These are phyloP conservation scores for Helogale parvula DNA, from an alignment of 2,113 vertebrate genomes.

Conservation along the genomic window DNA sequence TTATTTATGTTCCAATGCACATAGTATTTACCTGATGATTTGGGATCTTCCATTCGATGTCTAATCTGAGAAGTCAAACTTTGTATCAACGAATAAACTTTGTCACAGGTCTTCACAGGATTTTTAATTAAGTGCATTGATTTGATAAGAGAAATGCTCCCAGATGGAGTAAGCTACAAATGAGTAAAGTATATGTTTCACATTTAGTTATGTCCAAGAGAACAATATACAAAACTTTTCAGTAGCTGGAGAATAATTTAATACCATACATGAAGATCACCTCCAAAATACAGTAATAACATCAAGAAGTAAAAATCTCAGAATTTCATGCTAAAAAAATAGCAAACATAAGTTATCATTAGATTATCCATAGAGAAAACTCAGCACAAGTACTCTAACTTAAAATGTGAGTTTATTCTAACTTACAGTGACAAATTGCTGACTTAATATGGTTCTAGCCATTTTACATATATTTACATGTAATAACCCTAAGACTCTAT, in stretches of 20 bases:
- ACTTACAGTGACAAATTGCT: not conserved
- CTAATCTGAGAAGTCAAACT: constrained; percentile 93
- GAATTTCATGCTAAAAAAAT: constrained; percentile 33
- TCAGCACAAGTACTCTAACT: not conserved
- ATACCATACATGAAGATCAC: constrained; percentile 20
- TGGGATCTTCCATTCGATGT: constrained; percentile 93
- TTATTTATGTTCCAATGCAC: constrained; percentile 30
- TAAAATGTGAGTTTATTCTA: constrained; percentile 19
- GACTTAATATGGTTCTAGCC: not conserved
- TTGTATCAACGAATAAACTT: constrained; percentile 93
- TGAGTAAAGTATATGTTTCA: constrained; percentile 69
- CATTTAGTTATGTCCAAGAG: not conserved
- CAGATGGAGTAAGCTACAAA: constrained; percentile 91
- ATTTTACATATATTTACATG: not conserved
- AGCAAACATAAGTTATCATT: not conserved
- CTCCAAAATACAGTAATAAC: not conserved
- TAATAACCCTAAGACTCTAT: not conserved
- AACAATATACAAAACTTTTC: not conserved
- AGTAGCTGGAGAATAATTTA: not conserved
- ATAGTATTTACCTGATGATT: constrained; percentile 89
- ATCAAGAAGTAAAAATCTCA: constrained; percentile 6
- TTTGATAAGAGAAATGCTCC: constrained; percentile 91
- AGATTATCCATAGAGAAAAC: not conserved
- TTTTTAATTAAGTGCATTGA: constrained; percentile 95
- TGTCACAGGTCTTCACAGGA: constrained; percentile 94